Conservation (phyloP, 1,140 invertebrate species). For the Drosophila funebris region DNA sequence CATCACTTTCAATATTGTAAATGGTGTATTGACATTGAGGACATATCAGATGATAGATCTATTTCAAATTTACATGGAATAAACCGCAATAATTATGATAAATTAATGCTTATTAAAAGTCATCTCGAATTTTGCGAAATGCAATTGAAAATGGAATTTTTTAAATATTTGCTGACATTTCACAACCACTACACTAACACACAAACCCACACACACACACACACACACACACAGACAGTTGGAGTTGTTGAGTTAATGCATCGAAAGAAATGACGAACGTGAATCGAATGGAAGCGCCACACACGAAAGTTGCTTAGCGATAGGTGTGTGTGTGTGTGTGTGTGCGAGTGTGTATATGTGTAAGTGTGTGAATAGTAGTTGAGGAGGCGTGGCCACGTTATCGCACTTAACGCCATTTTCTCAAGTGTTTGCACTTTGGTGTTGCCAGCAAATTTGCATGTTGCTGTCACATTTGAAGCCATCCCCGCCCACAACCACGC, state of each 20-base stretch:
- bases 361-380: not conserved
- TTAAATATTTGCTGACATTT: slow-evolving; percentile 37
- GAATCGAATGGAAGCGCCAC: slow-evolving; percentile 27
- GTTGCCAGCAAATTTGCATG: slow-evolving; percentile 58
- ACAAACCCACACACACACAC: not conserved
- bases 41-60: not conserved
- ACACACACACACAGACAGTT: slow-evolving; percentile 8
- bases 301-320: not conserved
- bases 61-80: not conserved
- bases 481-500: slow-evolving; percentile 5
- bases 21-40: no score
- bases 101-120: not conserved
- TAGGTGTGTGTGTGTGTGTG: not conserved
- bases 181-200: not conserved
- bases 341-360: not conserved
- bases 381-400: slow-evolving; percentile 39
- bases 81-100: not conserved
- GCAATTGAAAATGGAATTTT: slow-evolving; percentile 52
- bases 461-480: slow-evolving; percentile 33
- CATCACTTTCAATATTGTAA: no score
- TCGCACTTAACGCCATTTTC: slow-evolving; percentile 60
- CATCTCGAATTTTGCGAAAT: not conserved
- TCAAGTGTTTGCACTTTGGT: slow-evolving; percentile 63
- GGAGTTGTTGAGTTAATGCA: slow-evolving; percentile 5
- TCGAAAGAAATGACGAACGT: slow-evolving; percentile 9